These are phyloP conservation scores for Subanguina moxae DNA, from an alignment of 1,140 invertebrate genomes.

Conservation along the genomic window DNA sequence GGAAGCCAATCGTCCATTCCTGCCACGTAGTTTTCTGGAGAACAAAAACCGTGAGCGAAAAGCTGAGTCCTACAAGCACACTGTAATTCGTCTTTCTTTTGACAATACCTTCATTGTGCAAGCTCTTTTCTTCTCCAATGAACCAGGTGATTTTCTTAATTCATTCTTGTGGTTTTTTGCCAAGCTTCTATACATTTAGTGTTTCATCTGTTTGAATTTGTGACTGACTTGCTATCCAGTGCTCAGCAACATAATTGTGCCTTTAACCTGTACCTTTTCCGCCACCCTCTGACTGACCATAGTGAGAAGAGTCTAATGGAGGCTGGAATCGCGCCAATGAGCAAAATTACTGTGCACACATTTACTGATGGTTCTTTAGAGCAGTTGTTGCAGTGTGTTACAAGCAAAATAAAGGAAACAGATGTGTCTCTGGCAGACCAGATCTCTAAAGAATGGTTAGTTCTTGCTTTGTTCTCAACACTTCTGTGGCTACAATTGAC, in stretches of 20 bases:
- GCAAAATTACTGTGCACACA: neutral
- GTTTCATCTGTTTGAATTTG: too few relatives aligned
- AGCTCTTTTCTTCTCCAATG: neutral
- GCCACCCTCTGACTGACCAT: too few relatives aligned
- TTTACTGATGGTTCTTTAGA: neutral
- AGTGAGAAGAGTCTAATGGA: neutral
- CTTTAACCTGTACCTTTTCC: too few relatives aligned
- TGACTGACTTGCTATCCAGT: too few relatives aligned
- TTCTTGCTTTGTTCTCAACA: neutral
- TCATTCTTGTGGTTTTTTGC: neutral
- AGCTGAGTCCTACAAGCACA: conserved; percentile 1
- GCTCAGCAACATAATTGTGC: too few relatives aligned
- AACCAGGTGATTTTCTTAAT: neutral
- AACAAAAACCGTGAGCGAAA: neutral
- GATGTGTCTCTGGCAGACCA: neutral
- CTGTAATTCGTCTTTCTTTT: neutral
- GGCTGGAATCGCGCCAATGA: neutral
- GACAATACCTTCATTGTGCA: neutral
- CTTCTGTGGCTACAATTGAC: neutral
- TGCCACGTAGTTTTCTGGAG: neutral
- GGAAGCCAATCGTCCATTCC: neutral
- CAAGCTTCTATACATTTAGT: too few relatives aligned
- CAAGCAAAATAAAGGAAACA: neutral
- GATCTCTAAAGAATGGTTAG: neutral
- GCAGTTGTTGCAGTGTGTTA: neutral